Conservation (phyloP, 2,888 invertebrate genomes). For the Pachycephus smyrnensis region DNA sequence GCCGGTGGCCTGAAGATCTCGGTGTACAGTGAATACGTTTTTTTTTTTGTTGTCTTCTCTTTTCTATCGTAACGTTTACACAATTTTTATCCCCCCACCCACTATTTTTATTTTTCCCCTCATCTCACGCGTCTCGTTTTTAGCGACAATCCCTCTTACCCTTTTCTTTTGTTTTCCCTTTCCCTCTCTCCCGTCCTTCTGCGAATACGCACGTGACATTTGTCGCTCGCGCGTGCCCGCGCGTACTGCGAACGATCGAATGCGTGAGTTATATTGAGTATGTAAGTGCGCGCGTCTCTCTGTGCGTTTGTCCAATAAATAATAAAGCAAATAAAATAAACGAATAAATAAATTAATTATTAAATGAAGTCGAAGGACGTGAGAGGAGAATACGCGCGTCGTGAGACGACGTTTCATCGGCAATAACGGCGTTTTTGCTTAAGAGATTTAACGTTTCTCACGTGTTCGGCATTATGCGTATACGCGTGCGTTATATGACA, state of each 20-base stretch:
- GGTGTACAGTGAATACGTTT: constrained; percentile 54
- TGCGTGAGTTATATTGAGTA: not conserved
- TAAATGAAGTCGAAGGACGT: not conserved
- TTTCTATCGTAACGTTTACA: not conserved
- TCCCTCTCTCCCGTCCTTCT: not conserved
- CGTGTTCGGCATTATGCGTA: constrained; percentile 39
- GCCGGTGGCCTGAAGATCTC: constrained; percentile 58
- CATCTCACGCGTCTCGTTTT: constrained; percentile 8
- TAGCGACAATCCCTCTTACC: not conserved
- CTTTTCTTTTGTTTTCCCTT: not conserved
- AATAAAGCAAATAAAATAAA: not conserved
- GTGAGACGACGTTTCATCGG: not conserved
- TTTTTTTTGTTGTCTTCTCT: constrained; percentile 12
- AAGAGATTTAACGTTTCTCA: not conserved
- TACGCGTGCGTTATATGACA: constrained; percentile 40
- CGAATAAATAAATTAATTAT: too few relatives aligned
- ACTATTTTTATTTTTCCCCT: constrained; percentile 7
- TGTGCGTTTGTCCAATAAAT: not conserved
- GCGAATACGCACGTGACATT: not conserved
- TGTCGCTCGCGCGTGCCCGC: not conserved
- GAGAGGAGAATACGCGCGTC: not conserved
- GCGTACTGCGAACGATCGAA: not conserved
- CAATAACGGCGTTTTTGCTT: not conserved
- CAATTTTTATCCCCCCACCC: not conserved
- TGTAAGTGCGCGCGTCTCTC: not conserved